Evolutionary conservation across 2,113 vertebrate species (phyloP), one percentile per base, ranked within the genome.

Genomic region (Panthera uncia): DNA sequence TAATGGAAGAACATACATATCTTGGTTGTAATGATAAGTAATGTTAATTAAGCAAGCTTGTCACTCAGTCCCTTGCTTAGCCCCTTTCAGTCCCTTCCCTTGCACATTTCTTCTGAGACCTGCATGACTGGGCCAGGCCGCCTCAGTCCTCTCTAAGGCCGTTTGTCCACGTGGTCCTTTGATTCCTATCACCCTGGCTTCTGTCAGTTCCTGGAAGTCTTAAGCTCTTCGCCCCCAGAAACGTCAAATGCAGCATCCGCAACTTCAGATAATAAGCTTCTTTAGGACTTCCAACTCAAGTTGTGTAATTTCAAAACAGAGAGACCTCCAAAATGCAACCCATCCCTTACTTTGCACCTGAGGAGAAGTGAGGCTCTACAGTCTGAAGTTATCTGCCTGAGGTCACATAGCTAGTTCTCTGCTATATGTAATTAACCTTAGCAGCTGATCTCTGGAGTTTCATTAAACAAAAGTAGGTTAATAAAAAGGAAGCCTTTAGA

Each of bases 401-500:
- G 92, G 96, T 97, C 97, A 97, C 76, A 74, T 16, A n/a, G 71
- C 82, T 81, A 38, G 55, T 79, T 91, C 69, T 92, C 29, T 1
- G 15, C 33, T 96, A 61, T 45, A n/a, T 96, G 96, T 97, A 97
- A 98, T 92, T 98, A 98, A 96, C 84, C 92, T 94, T 27, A 87
- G 83, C 50, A 87, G 79, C 66, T 86, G 95, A 41, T 97, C 97
- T 89, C 86, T 90, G 83, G 87, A 96, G 94, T 97, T 97, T 96
- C 94, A 96, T 89, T 94, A 16, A 92, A 65, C 57, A 97, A 96
- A 97, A 98, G 97, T 96, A 96, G 92, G 97, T 98, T 97, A 97
- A 97, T 94, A 98, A 97, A 97, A 95, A 96, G 92, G 92, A 96
- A 96, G 82, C 16, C 76, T 94, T 93, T 89, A 86, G 83, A 96